A percentile compares a stretch with the other conserved stretches of the same genome.
Conservation (phyloP, 2,888 invertebrate species). For the Congeria kusceri region DNA sequence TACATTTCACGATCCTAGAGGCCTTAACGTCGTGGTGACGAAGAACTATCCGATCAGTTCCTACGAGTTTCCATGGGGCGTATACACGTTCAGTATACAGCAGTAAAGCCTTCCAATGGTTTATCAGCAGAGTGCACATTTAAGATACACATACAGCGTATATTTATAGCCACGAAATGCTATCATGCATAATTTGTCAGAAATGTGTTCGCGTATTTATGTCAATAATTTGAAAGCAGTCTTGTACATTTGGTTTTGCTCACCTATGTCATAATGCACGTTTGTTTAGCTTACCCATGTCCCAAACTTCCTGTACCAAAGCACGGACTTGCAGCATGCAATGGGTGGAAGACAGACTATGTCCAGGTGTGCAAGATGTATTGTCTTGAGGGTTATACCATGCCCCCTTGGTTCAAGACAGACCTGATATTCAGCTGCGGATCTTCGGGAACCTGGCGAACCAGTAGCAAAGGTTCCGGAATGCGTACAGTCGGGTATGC, state of each 20-base stretch:
- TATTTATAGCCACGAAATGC: no score
- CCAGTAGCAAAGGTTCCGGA: conserved; percentile 5
- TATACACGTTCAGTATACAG: conserved; percentile 48
- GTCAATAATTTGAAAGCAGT: not conserved
- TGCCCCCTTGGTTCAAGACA: conserved; percentile 11
- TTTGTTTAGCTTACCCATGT: conserved; percentile 12
- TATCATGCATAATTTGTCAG: no score
- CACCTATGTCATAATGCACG: no score
- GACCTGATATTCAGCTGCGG: conserved; percentile 15
- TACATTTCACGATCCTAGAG: conserved; percentile 42
- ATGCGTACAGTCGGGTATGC: conserved; percentile 18
- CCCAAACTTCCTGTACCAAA: conserved; percentile 5
- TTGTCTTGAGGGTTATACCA: conserved; percentile 7
- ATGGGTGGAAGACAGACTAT: conserved; percentile 22
- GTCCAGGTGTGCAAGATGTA: conserved; percentile 9
- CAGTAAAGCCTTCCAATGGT: conserved; percentile 47
- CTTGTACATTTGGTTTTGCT: not conserved
- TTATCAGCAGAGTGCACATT: conserved; percentile 43
- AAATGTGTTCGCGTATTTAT: not conserved
- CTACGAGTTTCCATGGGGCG: conserved; percentile 56
- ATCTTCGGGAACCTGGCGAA: conserved; percentile 25
- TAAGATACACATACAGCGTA: conserved; percentile 44
- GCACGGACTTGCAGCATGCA: conserved; percentile 25
- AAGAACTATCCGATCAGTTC: conserved; percentile 39
- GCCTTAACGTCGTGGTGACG: conserved; percentile 15